Evolutionary conservation across 2,797 vertebrate genomes (phyloP).

Genomic region (Amblyraja radiata): DNA sequence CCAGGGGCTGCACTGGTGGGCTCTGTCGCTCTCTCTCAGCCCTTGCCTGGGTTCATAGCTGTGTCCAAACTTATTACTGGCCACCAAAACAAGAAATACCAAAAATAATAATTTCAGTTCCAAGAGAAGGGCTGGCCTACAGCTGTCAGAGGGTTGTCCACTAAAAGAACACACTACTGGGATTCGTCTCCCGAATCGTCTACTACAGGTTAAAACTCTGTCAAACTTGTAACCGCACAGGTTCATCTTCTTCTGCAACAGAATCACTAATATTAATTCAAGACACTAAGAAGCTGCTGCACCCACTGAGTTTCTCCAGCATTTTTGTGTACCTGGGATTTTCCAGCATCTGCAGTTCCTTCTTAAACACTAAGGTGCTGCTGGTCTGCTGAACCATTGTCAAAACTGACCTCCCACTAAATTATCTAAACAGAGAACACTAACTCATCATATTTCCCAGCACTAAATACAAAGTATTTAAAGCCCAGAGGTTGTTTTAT

Average conservation of each 20-base stretch:
- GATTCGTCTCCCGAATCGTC: not conserved
- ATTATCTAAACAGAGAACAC: not conserved
- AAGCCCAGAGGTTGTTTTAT: not conserved
- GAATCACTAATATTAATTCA: constrained; percentile 25
- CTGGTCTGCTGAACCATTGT: not conserved
- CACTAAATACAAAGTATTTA: constrained; percentile 14
- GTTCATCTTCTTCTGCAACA: not conserved
- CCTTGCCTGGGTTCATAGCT: not conserved
- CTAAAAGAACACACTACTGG: not conserved
- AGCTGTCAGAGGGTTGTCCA: not conserved
- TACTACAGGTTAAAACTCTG: not conserved
- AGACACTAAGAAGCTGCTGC: not conserved
- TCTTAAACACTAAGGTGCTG: not conserved
- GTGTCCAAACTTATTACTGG: not conserved
- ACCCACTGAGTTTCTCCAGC: no score
- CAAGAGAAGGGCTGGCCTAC: not conserved
- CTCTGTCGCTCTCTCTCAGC: not conserved
- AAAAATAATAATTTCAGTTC: not conserved
- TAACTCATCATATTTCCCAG: not conserved
- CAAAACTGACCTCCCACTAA: not conserved
- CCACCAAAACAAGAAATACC: not conserved
- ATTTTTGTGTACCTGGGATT: no score
- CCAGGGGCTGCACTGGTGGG: no score
- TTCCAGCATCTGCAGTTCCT: no score
- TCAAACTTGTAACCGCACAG: not conserved